phyloP scores from a whole-genome alignment of 1,140 invertebrate species.

The Lepidurus couesii region DNA sequence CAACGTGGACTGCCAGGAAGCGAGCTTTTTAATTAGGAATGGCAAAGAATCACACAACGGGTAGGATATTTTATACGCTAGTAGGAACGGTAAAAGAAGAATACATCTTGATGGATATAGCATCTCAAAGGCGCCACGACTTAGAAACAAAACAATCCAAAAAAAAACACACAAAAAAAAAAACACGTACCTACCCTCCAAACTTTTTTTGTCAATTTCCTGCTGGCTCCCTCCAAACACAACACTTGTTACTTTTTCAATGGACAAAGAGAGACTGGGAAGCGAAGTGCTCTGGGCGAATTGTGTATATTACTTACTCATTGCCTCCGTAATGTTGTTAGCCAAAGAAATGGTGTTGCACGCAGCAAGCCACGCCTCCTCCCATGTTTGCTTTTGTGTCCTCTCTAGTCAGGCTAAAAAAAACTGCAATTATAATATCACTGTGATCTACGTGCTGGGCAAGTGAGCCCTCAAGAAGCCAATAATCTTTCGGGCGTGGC shows the following conservation, averaged over 20 bases:
- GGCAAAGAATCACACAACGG: not conserved
- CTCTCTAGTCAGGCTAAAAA: constrained; percentile 21
- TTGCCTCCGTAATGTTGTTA: constrained; percentile 9
- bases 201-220: not conserved
- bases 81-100: not conserved
- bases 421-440: constrained; percentile 1
- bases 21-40: not conserved
- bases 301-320: constrained; percentile 13
- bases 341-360: constrained; percentile 12
- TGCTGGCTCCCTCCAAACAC: not conserved
- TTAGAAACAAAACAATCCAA: not conserved
- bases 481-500: not conserved
- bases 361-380: constrained; percentile 20
- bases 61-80: not conserved
- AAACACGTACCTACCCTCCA: not conserved
- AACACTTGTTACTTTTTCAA: not conserved
- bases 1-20: not conserved
- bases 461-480: not conserved
- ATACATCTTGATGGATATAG: not conserved
- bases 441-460: constrained; percentile 12
- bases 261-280: not conserved
- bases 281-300: not conserved
- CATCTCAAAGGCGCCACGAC: not conserved
- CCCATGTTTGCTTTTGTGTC: constrained; percentile 19
- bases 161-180: not conserved